Conservation (phyloP, 2,113 vertebrate species). For the Calyptomena viridis region DNA sequence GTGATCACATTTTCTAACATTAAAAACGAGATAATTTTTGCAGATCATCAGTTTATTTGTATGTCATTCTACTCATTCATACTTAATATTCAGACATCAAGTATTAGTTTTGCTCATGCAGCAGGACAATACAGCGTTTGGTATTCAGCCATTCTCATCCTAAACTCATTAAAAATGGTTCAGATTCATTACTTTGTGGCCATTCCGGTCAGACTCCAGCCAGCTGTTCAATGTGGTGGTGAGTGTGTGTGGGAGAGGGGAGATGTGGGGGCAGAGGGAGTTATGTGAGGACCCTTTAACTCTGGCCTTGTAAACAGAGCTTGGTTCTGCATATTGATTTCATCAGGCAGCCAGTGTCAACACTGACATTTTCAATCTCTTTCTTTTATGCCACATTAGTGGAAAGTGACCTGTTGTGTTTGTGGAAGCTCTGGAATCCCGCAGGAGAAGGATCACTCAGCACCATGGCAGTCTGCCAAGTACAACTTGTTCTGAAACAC, state of each 20-base stretch:
- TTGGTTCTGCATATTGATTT: constrained; percentile 38
- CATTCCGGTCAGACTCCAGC: background rate
- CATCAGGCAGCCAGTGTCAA: constrained; percentile 42
- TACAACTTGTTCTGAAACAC: constrained; percentile 64
- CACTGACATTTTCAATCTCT: constrained; percentile 53
- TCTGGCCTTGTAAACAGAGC: constrained; percentile 16
- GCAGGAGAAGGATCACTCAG: constrained; percentile 58
- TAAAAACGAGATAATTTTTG: background rate
- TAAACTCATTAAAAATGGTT: background rate
- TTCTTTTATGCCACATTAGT: constrained; percentile 58
- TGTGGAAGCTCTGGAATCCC: constrained; percentile 67
- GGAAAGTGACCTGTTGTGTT: constrained; percentile 64
- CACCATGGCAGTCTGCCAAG: constrained; percentile 47
- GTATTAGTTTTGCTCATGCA: background rate
- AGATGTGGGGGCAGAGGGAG: background rate
- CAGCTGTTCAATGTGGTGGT: background rate
- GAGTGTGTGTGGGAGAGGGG: background rate
- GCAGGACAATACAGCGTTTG: background rate
- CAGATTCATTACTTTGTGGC: background rate
- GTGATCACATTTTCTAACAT: background rate
- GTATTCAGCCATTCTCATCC: background rate
- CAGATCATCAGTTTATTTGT: background rate
- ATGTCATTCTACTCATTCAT: background rate
- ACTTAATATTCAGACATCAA: background rate
- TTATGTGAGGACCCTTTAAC: background rate